Base-by-base conservation (phyloP, 2,888 invertebrate species). In the Drosophila longiperda region DNA sequence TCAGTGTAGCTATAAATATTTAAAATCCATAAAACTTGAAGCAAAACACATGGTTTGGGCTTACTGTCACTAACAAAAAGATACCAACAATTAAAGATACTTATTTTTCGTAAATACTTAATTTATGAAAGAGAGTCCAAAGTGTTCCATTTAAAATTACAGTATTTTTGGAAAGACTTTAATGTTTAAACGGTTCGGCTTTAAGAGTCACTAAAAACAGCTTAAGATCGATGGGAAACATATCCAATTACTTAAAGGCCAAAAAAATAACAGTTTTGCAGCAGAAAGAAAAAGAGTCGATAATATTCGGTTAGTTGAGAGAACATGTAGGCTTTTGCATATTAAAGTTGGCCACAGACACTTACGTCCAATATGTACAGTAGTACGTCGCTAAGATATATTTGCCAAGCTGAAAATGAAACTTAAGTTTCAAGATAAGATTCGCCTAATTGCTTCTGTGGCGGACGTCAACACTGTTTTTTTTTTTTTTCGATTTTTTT, bases 381-480 rank as follows among this genome's bases (percentile, higher is more conserved):
- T 86, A 83, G 80, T 83, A 66, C 60, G 58, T 54, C 52, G 82
- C 75, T 59, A 77, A 77, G 85, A 85, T 85, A 80, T 80, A 75
- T 78, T 78, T 74, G 74, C 71, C 57, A 78, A 73, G 68, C 71
- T 66, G 75, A 75, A 64, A 36, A 23, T 11, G 11, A 36, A 38
- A 15, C 23, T 15, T 20, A 23, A 70, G 66, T 82, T 83, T 6
- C 29, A 29, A 29, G 83, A 84, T 86, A 84, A 84, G 86, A 68
- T 70, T 58, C 66, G 75, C 73, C 83, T 83, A 84, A 88, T 88
- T 88, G 89, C 83, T 78, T 66, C 89, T 80, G 83, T 78, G 54
- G 70, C 80, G 80, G 75, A 88, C 86, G 88, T 83, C 83, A 82
- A 80, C 78, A 73, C 68, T 72, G 85, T 69, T 83, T 29, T 29